Base-by-base conservation (phyloP, 1,140 invertebrate species). In the Parapsyche elsis region DNA sequence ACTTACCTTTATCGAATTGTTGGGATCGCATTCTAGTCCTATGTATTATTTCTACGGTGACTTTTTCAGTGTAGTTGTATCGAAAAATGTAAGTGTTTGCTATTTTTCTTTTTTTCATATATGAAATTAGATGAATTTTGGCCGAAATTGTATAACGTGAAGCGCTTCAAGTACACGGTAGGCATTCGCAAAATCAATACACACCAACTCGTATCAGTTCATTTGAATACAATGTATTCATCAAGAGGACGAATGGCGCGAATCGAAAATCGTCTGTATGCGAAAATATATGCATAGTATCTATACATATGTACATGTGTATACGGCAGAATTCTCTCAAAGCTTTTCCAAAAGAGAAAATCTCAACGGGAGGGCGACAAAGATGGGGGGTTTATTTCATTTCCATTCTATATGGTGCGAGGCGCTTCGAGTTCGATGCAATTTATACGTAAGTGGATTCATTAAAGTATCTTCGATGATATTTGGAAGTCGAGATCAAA, bases 361-460 rank as follows among this genome's bases (percentile, higher is more conserved):
- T 53, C 16, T 53, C 12, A 4, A 53, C 10, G 16, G 49, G 2
- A 53, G 16, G 16, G 49, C 12, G 12, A 14, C 2, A 53, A 5
- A 53, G 49, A 53, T 0, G 57, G 57, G 21, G 14, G 16, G n/a
- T 9, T 61, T 21, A 61, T 61, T n/a, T 61, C n/a, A 61, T 61
- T 61, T 61, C 16, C 57, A 61, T 61, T 38, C 30, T 1, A 38
- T 38, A 38, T 7, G 7, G 30, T 7, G 30, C 30, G 30, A 38
- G 30, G 7, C 30, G 30, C 30, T 7, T 61, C 57, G 57, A 7
- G 19, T 61, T 21, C n/a, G 57, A 61, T 61, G 57, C 57, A 77
- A 77, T 77, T 77, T 77, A 64, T 77, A 64, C 30, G n/a, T 57
- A 77, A 77, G 75, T 77, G 75, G 75, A 77, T 77, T 77, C 75